phyloP scores from a whole-genome alignment of 2,113 vertebrate species.

The Tetrao urogallus region DNA sequence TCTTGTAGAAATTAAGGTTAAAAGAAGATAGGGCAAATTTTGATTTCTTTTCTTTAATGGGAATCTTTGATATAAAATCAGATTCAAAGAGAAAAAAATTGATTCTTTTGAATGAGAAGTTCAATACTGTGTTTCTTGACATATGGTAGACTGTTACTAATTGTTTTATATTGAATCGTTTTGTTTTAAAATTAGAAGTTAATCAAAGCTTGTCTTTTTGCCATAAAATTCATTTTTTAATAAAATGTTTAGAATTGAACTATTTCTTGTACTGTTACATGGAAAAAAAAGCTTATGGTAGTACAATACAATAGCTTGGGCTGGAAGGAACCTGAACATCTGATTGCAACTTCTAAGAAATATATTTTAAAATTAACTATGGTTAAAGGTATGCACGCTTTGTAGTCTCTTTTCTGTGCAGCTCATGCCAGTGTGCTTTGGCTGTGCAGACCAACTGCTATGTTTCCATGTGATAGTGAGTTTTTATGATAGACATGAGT shows the following conservation, averaged over 20 bases:
- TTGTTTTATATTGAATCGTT: background rate
- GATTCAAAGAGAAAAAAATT: background rate
- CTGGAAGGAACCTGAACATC: background rate
- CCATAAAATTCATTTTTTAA: background rate
- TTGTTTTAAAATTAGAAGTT: background rate
- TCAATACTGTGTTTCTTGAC: background rate
- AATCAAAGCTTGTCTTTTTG: background rate
- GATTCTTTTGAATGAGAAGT: background rate
- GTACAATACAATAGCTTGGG: background rate
- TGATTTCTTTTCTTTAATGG: background rate
- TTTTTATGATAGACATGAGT: background rate
- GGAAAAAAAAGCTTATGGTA: background rate
- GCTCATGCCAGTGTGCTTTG: background rate
- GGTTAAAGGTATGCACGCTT: background rate
- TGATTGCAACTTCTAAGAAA: background rate
- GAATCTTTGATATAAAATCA: background rate
- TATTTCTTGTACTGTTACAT: background rate
- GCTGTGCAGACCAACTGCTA: background rate
- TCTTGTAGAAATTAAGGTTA: background rate
- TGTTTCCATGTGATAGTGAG: background rate
- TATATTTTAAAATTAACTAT: background rate
- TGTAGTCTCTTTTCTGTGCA: background rate
- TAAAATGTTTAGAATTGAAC: background rate
- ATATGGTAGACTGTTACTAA: background rate
- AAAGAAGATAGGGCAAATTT: background rate